phyloP scores from a whole-genome alignment of 2,888 invertebrate genomes.

The Philopedon plagiatum region DNA sequence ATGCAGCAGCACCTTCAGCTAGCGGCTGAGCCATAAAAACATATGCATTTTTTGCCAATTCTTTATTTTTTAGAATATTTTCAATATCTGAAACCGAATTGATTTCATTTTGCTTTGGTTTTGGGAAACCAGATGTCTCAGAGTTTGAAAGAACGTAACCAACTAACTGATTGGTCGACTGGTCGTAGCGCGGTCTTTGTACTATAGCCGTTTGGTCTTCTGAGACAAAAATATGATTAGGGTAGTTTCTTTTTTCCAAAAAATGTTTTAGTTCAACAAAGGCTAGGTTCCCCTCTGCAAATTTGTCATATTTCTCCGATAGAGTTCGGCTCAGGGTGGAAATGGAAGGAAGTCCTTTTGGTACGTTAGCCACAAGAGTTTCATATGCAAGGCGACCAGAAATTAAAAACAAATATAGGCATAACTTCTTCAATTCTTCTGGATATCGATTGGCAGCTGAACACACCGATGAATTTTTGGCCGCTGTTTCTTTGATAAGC shows the following conservation, averaged over 20 bases:
- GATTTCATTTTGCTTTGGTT: background rate
- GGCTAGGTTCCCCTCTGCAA: background rate
- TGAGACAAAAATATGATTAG: background rate
- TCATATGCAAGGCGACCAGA: conserved; percentile 12
- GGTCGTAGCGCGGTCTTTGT: background rate
- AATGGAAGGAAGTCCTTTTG: conserved; percentile 3
- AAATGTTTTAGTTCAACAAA: background rate
- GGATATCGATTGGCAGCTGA: too few species aligned
- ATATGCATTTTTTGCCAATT: background rate
- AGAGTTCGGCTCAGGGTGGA: background rate
- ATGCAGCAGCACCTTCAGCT: background rate
- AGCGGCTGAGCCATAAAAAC: background rate
- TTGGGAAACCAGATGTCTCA: background rate
- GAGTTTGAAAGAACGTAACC: background rate
- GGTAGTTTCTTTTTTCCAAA: conserved; percentile 1
- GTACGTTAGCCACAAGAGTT: background rate
- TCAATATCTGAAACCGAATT: background rate
- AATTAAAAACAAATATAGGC: conserved; percentile 21
- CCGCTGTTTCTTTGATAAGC: too few species aligned
- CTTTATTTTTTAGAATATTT: background rate
- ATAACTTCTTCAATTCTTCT: too few species aligned
- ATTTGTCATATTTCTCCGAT: background rate
- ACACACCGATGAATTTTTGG: too few species aligned
- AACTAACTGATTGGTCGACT: background rate
- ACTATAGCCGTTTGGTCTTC: background rate